phyloP scores from a whole-genome alignment of 2,888 invertebrate species.

The Caprella mutica region DNA sequence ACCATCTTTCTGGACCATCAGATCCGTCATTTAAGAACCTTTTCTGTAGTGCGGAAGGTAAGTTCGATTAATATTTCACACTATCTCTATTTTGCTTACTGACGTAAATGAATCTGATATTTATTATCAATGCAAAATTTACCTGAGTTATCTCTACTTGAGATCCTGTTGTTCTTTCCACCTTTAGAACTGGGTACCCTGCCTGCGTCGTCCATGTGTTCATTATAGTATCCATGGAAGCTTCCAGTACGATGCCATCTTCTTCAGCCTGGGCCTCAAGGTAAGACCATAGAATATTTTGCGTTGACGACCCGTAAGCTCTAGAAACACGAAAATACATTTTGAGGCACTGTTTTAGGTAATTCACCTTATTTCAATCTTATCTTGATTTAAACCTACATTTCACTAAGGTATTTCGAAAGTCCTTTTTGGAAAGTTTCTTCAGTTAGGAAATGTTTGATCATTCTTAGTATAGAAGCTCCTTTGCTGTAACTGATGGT shows the following conservation, averaged over 20 bases:
- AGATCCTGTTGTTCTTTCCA: slow-evolving; percentile 50
- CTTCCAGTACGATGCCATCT: slow-evolving; percentile 49
- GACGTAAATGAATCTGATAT: too few species aligned
- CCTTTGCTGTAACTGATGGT: slow-evolving; percentile 82
- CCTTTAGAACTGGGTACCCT: slow-evolving; percentile 61
- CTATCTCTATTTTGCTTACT: too few species aligned
- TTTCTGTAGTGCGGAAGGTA: too few species aligned
- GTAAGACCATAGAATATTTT: slow-evolving; percentile 65
- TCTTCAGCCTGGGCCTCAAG: slow-evolving; percentile 55
- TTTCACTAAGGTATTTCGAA: slow-evolving; percentile 53
- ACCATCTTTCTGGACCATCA: slow-evolving; percentile 43
- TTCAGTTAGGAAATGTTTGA: slow-evolving; percentile 72
- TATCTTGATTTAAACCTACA: slow-evolving; percentile 31
- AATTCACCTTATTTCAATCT: too few species aligned
- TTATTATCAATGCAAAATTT: too few species aligned
- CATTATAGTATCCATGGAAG: slow-evolving; percentile 61
- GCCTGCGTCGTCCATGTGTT: slow-evolving; percentile 71
- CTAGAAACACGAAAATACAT: slow-evolving; percentile 40
- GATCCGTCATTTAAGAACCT: background rate
- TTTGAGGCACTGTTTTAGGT: too few species aligned
- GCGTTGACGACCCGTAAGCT: slow-evolving; percentile 60
- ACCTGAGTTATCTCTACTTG: too few species aligned
- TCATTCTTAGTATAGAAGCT: slow-evolving; percentile 61
- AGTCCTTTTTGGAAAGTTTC: slow-evolving; percentile 58
- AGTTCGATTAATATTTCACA: too few species aligned